A percentile compares a stretch with the other conserved stretches of the same genome.
These are phyloP conservation scores for Cataglyphis hispanica DNA, from an alignment of 1,140 invertebrate genomes.

Conservation along the genomic window DNA sequence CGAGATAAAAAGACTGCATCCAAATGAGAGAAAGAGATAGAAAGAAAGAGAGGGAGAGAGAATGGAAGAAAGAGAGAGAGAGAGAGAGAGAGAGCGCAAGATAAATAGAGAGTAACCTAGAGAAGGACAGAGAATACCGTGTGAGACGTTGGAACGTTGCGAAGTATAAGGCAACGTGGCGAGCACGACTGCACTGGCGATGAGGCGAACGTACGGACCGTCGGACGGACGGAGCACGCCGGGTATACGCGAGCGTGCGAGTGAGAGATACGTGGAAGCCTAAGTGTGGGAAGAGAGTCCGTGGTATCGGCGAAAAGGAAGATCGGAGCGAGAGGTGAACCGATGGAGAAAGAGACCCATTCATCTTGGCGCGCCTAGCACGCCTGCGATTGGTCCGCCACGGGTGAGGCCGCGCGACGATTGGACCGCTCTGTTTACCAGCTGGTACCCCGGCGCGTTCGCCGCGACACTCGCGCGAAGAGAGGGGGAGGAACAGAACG, in stretches of 20 bases:
- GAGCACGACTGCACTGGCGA: slow-evolving; percentile 72
- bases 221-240: slow-evolving; percentile 67
- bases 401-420: slow-evolving; percentile 80
- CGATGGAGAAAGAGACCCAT: slow-evolving; percentile 80
- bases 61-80: slow-evolving; percentile 18
- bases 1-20: slow-evolving; percentile 61
- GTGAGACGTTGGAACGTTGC: slow-evolving; percentile 67
- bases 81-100: slow-evolving; percentile 24
- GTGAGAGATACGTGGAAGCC: slow-evolving; percentile 50
- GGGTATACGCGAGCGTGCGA: slow-evolving; percentile 62
- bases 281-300: slow-evolving; percentile 66
- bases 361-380: slow-evolving; percentile 86
- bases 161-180: slow-evolving; percentile 73
- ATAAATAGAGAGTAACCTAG: slow-evolving; percentile 21
- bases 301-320: slow-evolving; percentile 49
- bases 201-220: slow-evolving; percentile 67
- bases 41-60: slow-evolving; percentile 34
- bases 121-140: slow-evolving; percentile 62
- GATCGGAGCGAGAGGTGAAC: slow-evolving; percentile 59
- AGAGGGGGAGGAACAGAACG: slow-evolving; percentile 85
- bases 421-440: slow-evolving; percentile 86
- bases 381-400: slow-evolving; percentile 79
- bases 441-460: slow-evolving; percentile 82
- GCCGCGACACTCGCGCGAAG: slow-evolving; percentile 42
- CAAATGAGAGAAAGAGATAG: slow-evolving; percentile 48